Conservation (phyloP, 2,797 vertebrate species). For the Xyrichtys novacula region DNA sequence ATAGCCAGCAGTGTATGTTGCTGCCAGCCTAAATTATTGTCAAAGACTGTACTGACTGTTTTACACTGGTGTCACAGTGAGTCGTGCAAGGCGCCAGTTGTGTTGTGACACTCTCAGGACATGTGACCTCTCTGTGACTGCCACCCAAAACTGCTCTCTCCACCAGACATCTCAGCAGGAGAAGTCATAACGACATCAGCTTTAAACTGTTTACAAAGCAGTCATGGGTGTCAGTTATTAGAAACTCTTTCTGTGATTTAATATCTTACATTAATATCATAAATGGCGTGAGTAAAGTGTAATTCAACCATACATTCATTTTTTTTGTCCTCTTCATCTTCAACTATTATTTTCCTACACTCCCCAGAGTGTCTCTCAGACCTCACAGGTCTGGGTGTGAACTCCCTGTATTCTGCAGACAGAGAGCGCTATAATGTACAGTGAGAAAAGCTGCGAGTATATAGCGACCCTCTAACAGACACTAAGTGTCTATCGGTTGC, state of each 20-base stretch:
- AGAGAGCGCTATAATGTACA: constrained; percentile 37
- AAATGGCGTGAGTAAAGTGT: too few relatives aligned
- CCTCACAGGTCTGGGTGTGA: constrained; percentile 23
- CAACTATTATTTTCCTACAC: constrained; percentile 4
- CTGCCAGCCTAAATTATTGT: constrained; percentile 65
- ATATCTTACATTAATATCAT: background rate
- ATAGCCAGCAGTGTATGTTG: constrained; percentile 33
- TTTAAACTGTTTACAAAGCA: constrained; percentile 1
- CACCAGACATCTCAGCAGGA: constrained; percentile 28
- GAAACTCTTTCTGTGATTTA: too few relatives aligned
- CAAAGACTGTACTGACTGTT: constrained; percentile 18
- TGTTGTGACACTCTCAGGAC: constrained; percentile 56
- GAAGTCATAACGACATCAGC: constrained; percentile 1
- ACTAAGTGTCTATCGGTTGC: constrained; percentile 38
- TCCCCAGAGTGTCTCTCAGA: constrained; percentile 10
- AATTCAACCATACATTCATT: too few relatives aligned
- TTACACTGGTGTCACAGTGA: constrained; percentile 39
- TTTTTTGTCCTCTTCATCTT: background rate
- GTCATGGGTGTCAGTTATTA: background rate
- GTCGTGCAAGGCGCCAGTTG: constrained; percentile 54
- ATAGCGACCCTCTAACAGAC: constrained; percentile 24
- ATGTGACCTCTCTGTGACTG: constrained; percentile 55
- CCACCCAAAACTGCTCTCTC: constrained; percentile 44
- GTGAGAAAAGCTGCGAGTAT: constrained; percentile 46
- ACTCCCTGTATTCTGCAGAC: constrained; percentile 12